Evolutionary conservation across 1,140 invertebrate genomes (phyloP), one percentile per base, ranked within the genome.

Genomic region (Zophobas morio): DNA sequence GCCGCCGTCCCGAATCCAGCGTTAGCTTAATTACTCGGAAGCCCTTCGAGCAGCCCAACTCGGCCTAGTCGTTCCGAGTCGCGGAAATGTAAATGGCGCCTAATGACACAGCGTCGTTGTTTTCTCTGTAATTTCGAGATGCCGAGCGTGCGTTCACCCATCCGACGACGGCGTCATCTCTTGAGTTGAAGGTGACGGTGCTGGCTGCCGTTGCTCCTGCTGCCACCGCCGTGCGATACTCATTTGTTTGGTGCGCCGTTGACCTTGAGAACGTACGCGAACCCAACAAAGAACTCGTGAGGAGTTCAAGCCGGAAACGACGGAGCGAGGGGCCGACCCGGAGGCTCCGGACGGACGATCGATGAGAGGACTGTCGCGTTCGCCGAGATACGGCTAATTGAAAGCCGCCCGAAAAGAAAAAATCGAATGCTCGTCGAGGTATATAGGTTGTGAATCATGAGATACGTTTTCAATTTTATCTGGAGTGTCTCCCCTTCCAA

Each of bases 211-310:
- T 60, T 60, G 60, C 49, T 73, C 49, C 71, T 56, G 51, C 49
- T 72, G 70, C 1, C 56, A 37, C 71, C 71, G 49, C 34, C 36
- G 70, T 73, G 71, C 71, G 37, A 73, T 73, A 73, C 71, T 54
- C 71, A 72, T 73, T 54, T 66, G 60, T 74, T 46, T 75, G 63
- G 20, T 34, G 56, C 56, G 51, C 42, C 35, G 72, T 39, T 66
- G 74, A 63, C 74, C 74, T 75, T 75, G 74, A 63, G 39, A 75
- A 75, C 49, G 71, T 73, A 73, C 71, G 71, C 71, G 71, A 73
- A 73, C 71, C 71, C 71, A 73, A 73, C 71, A 73, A 73, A 73
- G 71, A 73, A 73, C 71, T 60, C 46, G 56, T 8, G 40, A 37
- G 47, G 46, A 72, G 51, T 72, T 72, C 71, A 56, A 37, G 54